phyloP scores from a whole-genome alignment of 2,888 invertebrate genomes.

The Rhimphoctona megacephalus region DNA sequence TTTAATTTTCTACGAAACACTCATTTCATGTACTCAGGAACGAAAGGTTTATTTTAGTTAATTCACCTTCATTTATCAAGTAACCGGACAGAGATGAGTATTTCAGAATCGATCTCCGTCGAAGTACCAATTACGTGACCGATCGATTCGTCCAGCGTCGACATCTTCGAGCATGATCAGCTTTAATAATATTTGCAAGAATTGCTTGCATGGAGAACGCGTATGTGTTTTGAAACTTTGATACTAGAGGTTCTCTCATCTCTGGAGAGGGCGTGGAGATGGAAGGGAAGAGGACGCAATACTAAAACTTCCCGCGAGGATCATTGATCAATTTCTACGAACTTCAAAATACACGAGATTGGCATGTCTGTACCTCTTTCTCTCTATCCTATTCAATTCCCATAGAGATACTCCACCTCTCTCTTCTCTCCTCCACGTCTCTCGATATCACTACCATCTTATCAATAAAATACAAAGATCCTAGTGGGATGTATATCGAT shows the following conservation, averaged over 20 bases:
- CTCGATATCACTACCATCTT: neutral
- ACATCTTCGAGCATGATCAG: constrained; percentile 78
- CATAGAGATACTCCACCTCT: neutral
- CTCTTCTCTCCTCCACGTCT: no score
- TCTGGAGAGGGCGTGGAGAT: neutral
- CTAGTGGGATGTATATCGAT: constrained; percentile 28
- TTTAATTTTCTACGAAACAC: neutral
- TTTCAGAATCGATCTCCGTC: constrained; percentile 31
- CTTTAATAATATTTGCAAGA: constrained; percentile 74
- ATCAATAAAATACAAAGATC: constrained; percentile 15
- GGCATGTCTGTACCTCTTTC: constrained; percentile 19
- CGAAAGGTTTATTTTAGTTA: neutral
- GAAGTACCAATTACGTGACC: constrained; percentile 72
- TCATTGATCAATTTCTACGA: constrained; percentile 63
- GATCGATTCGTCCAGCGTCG: constrained; percentile 77
- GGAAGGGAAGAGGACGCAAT: neutral
- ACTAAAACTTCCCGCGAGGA: constrained; percentile 60
- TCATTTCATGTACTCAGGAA: neutral
- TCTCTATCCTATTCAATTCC: constrained; percentile 31
- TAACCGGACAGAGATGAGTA: neutral
- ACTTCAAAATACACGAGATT: constrained; percentile 48
- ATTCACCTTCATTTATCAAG: neutral
- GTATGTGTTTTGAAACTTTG: constrained; percentile 48
- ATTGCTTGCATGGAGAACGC: constrained; percentile 58
- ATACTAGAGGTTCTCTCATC: constrained; percentile 31